Percentiles rank a stretch among this genome's conserved stretches.
These are phyloP conservation scores for Brachylomia viminalis DNA, from an alignment of 2,888 invertebrate genomes.

Conservation along the genomic window DNA sequence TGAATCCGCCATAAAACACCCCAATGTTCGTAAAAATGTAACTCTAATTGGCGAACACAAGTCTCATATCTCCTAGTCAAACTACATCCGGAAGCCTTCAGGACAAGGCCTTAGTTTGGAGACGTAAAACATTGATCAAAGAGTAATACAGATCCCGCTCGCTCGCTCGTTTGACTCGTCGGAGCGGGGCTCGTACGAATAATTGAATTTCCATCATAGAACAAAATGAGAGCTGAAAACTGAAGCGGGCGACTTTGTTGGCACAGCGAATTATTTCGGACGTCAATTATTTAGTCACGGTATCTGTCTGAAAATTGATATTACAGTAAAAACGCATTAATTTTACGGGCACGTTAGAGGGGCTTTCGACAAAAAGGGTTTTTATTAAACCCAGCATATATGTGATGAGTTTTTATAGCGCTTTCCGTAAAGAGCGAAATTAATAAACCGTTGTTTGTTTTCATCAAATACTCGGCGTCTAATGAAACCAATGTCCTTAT, in stretches of 20 bases:
- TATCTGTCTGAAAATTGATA: slow-evolving; percentile 82
- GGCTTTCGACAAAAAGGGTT: slow-evolving; percentile 50
- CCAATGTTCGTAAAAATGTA: slow-evolving; percentile 90
- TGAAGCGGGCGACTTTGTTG: slow-evolving; percentile 89
- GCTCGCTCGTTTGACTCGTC: slow-evolving; percentile 77
- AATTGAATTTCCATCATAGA: slow-evolving; percentile 90
- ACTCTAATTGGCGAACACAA: slow-evolving; percentile 89
- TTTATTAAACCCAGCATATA: slow-evolving; percentile 49
- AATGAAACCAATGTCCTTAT: slow-evolving; percentile 11
- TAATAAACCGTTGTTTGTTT: slow-evolving; percentile 28
- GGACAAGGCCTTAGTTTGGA: slow-evolving; percentile 77
- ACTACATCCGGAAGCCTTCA: slow-evolving; percentile 80
- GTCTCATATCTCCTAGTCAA: slow-evolving; percentile 85
- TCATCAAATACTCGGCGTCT: slow-evolving; percentile 10
- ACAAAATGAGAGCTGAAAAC: slow-evolving; percentile 90
- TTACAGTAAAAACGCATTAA: slow-evolving; percentile 77
- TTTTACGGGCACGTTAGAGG: slow-evolving; percentile 62
- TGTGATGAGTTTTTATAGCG: slow-evolving; percentile 40
- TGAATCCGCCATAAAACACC: slow-evolving; percentile 90
- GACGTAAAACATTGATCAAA: slow-evolving; percentile 87
- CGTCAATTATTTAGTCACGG: slow-evolving; percentile 88
- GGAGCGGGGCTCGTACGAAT: slow-evolving; percentile 85
- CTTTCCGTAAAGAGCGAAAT: slow-evolving; percentile 32
- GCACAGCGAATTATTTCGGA: slow-evolving; percentile 87
- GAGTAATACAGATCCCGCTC: slow-evolving; percentile 81